phyloP scores from a whole-genome alignment of 2,888 invertebrate species.

The Cheilosia pagana region DNA sequence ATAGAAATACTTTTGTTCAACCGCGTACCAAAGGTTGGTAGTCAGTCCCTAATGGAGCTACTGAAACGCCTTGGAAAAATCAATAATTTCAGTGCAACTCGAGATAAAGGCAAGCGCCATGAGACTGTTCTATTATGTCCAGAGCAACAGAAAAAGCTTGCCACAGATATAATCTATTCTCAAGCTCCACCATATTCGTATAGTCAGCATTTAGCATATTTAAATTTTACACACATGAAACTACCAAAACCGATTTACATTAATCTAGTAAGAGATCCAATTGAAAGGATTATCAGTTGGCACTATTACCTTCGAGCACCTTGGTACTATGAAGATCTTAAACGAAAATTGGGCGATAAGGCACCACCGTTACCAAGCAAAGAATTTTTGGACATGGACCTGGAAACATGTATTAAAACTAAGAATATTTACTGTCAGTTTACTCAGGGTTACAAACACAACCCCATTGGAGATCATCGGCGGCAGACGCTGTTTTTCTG shows the following conservation, averaged over 20 bases:
- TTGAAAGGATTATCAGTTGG: constrained; percentile 95
- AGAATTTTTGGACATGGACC: constrained; percentile 92
- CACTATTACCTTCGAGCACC: constrained; percentile 95
- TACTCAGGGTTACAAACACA: constrained; percentile 90
- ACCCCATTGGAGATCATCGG: constrained; percentile 93
- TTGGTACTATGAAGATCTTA: constrained; percentile 90
- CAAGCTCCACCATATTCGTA: constrained; percentile 92
- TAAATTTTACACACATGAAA: constrained; percentile 92
- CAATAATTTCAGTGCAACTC: constrained; percentile 83
- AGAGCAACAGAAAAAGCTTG: constrained; percentile 89
- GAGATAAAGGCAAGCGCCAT: constrained; percentile 91
- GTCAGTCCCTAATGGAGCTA: constrained; percentile 94
- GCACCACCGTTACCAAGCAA: constrained; percentile 78
- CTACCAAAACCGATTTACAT: constrained; percentile 94
- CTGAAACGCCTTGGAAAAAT: constrained; percentile 86
- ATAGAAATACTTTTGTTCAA: constrained; percentile 93
- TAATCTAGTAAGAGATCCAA: constrained; percentile 94
- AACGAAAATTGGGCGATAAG: constrained; percentile 86
- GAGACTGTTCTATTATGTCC: constrained; percentile 92
- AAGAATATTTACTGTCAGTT: constrained; percentile 92
- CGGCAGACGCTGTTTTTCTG: constrained; percentile 95
- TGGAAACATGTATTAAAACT: constrained; percentile 92
- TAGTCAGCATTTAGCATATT: constrained; percentile 94
- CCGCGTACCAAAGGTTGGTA: constrained; percentile 95
- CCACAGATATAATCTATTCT: constrained; percentile 87